Conservation (phyloP, 2,113 vertebrate genomes). For the Urocolius indicus region DNA sequence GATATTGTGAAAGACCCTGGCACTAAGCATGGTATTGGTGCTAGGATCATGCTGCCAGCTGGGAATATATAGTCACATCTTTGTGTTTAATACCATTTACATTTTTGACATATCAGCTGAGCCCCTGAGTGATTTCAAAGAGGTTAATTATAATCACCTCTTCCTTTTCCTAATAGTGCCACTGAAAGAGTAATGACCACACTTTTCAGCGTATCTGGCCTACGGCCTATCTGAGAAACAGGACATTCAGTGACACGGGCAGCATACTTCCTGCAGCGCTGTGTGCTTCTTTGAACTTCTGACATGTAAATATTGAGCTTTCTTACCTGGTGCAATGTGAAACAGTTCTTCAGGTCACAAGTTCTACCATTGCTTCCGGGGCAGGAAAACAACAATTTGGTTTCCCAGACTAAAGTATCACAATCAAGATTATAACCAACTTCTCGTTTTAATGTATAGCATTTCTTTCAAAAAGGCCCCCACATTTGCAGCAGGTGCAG, state of each 20-base stretch:
- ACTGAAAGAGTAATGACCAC: constrained; percentile 14
- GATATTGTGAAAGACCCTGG: background rate
- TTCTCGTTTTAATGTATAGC: fast-evolving
- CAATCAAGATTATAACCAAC: background rate
- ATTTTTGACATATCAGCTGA: background rate
- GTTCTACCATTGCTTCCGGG: background rate
- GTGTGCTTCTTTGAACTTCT: background rate
- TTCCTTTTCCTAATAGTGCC: background rate
- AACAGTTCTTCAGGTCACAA: background rate
- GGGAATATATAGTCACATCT: background rate
- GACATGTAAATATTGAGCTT: background rate
- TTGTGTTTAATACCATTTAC: background rate
- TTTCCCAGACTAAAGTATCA: background rate
- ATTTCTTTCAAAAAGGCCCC: background rate
- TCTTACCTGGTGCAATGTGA: background rate
- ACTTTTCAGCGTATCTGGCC: background rate
- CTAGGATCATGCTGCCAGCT: background rate
- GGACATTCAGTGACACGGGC: background rate
- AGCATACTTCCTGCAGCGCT: background rate
- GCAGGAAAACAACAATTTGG: background rate
- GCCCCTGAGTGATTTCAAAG: background rate
- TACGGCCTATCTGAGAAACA: background rate
- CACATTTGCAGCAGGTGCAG: fast-evolving
- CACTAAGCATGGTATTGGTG: background rate
- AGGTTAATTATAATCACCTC: constrained; percentile 2